These are phyloP conservation scores for Caenorhabditis parvicauda DNA, from an alignment of 2,888 invertebrate species.

Conservation along the genomic window DNA sequence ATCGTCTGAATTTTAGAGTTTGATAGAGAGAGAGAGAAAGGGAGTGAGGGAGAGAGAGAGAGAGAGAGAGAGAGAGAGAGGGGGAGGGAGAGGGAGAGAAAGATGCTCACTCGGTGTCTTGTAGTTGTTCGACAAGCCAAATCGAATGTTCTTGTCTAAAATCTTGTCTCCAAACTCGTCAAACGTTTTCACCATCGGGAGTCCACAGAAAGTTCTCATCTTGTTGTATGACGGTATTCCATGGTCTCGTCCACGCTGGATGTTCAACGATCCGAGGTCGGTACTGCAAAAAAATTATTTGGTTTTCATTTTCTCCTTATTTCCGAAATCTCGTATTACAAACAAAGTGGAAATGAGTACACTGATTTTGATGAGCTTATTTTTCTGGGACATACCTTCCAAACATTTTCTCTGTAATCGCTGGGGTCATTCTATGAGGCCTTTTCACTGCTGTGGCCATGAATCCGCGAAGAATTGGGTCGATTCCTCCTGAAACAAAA, in stretches of 20 bases:
- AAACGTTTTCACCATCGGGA: constrained; percentile 71
- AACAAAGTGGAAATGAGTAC: neutral
- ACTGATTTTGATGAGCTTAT: neutral
- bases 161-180: constrained; percentile 83
- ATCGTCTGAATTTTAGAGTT: constrained; percentile 66
- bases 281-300: constrained; percentile 36
- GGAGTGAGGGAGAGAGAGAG: no score
- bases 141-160: constrained; percentile 72
- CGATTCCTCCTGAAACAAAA: no score
- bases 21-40: no score
- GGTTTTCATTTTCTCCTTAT: neutral
- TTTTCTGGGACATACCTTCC: constrained; percentile 61
- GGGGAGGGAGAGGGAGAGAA: neutral
- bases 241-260: constrained; percentile 89
- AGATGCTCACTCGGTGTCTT: constrained; percentile 43
- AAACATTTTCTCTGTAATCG: constrained; percentile 87
- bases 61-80: no score
- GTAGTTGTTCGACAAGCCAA: constrained; percentile 70
- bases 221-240: constrained; percentile 71
- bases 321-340: neutral
- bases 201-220: constrained; percentile 77
- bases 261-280: constrained; percentile 91
- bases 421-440: constrained; percentile 81
- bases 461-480: constrained; percentile 58
- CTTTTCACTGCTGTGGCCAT: constrained; percentile 58